Evolutionary conservation across 2,888 invertebrate species (phyloP), one percentile per base, ranked within the genome.

Genomic region (Ennomos erosarius): DNA sequence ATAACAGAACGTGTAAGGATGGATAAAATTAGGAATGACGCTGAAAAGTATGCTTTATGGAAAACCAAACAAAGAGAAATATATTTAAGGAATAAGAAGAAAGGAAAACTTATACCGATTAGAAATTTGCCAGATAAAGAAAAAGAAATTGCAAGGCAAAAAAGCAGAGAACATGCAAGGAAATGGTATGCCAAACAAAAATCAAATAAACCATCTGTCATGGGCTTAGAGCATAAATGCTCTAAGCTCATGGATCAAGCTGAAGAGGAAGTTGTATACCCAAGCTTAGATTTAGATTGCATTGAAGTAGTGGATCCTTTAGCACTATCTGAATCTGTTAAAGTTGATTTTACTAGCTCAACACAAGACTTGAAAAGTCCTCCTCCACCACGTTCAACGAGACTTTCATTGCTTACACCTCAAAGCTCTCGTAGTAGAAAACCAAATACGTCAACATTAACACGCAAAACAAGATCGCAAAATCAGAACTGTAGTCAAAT

Each of bases 1-100:
- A 13, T 16, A 8, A 37, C 48, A 26, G 48, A 48, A 13, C 48
- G 48, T 10, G 10, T 37, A 3, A 46, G 46, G 35, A 46, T 39
- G 54, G 39, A 45, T 16, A 38, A 12, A 26, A 54, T 46, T 33
- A 54, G 40, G 47, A 47, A 47, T 8, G 16, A 48, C 12, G 37
- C 48, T 13, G 38, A 37, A n/a, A 10, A 37, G n/a, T 39, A 39
- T 26, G 36, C 9, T 35, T 9, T 12, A 11, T 46, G 46, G 46
- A n/a, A 12, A 46, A 35, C n/a, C 34, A 46, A 35, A 39, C 39
- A 39, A 11, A 39, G 11, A 39, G 11, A n/a, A 39, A n/a, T 8
- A 10, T 42, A 42, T 16, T 42, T 42, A 11, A 39, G 8, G 11
- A 39, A n/a, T 6, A 39, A 39, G 11, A 11, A 39, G 11, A 2